Percentiles rank a stretch among this genome's conserved stretches.
Evolutionary conservation across 2,113 vertebrate species (phyloP).

Genomic region (Hydropotes inermis): DNA sequence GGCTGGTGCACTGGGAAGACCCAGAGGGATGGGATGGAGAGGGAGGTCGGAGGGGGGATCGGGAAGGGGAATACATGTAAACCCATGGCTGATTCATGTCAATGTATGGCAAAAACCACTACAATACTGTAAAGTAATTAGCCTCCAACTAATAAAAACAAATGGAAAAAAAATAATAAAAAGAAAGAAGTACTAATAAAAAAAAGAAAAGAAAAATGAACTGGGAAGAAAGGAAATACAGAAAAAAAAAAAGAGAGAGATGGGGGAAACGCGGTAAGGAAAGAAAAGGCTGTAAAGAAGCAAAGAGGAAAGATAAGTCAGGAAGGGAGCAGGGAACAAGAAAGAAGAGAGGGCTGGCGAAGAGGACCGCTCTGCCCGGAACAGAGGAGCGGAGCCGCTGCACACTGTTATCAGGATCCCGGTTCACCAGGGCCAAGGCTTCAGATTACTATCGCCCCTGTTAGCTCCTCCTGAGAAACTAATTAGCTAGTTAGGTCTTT

Average conservation of each 20-base stretch:
- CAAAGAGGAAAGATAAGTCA: not conserved
- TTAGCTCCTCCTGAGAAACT: conserved; percentile 51
- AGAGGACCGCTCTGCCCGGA: not conserved
- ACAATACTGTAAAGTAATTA: too few species aligned
- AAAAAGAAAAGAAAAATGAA: not conserved
- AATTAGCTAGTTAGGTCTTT: conserved; percentile 58
- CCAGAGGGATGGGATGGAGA: too few species aligned
- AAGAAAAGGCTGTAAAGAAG: not conserved
- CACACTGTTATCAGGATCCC: not conserved
- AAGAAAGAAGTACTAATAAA: too few species aligned
- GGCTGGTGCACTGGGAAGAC: too few species aligned
- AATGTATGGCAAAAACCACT: too few species aligned
- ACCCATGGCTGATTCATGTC: too few species aligned
- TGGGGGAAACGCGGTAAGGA: not conserved
- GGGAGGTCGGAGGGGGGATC: too few species aligned
- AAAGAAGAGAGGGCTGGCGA: not conserved
- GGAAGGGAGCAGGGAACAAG: not conserved
- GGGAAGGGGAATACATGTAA: too few species aligned
- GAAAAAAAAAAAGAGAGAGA: not conserved
- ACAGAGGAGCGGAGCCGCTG: not conserved
- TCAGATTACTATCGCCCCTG: conserved; percentile 64
- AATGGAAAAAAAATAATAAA: too few species aligned
- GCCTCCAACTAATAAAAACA: too few species aligned
- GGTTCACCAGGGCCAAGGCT: not conserved
- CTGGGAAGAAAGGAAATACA: not conserved